Base-by-base conservation (phyloP, 2,797 vertebrate species). In the Morus bassanus region DNA sequence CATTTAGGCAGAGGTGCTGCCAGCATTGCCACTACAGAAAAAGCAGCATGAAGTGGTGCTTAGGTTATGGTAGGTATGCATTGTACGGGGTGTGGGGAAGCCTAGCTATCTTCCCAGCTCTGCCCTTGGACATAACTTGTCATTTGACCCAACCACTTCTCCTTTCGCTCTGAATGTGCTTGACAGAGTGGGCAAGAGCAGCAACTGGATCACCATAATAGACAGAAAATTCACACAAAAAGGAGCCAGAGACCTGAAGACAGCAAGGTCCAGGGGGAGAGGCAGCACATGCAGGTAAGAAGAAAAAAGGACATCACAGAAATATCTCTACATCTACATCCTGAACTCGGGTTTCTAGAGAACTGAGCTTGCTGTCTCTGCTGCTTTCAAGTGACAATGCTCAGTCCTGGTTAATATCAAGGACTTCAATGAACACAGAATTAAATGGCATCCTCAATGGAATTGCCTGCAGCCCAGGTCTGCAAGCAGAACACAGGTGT, bases 231-330 rank as follows among this genome's bases (percentile, higher is more conserved):
- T 17, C 23, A 48, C 54, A 76, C 6, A 28, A 30, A 73, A 85
- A 60, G 45, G 22, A 78, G 28, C 11, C 48, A 31, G 35, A 63
- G 33, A 78, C 12, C 65, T 18, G 10, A 81, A 51, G 46, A 54
- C 50, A 86, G 27, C 31, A 43, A 93, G 28, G 28, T 59, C 69
- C 67, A 76, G 0, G 2, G 17, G 14, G n/a, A 90, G 27, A 46
- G 17, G 61, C 43, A 80, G 51, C 35, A 27, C 0, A 0, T 8
- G 8, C 3, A 0, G 4, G 18, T 41, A 50, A 53, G 31, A 70
- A 87, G 10, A 13, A 16, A 37, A 65, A 87, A 70, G 4, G 25
- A 56, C 1, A 2, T n/a, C 0, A 59, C 1, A 7, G 54, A 65
- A 85, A 61, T 28, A 6, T 3, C 48, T 76, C 23, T 31, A 13